A percentile compares a stretch with the other conserved stretches of the same genome.
Evolutionary conservation across 2,797 vertebrate species (phyloP).

Genomic region (Malurus leucopterus): DNA sequence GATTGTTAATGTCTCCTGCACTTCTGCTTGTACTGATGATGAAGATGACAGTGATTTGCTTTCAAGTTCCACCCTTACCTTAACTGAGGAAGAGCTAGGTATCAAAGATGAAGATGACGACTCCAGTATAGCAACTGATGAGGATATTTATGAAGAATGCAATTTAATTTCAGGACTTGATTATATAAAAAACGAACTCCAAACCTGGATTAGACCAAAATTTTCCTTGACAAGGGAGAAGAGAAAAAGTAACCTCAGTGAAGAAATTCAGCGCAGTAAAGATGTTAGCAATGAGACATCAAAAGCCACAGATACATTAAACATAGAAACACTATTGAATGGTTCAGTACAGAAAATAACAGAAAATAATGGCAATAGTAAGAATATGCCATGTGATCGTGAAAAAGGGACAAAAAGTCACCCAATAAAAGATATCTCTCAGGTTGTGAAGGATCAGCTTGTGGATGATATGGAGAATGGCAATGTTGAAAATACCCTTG

Average conservation of each 20-base stretch:
- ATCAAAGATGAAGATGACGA: slow-evolving; percentile 85
- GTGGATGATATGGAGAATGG: slow-evolving; percentile 94
- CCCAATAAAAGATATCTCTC: slow-evolving; percentile 61
- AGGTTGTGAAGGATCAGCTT: slow-evolving; percentile 72
- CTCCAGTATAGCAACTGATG: slow-evolving; percentile 84
- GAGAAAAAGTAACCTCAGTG: slow-evolving; percentile 77
- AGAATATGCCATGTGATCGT: slow-evolving; percentile 27
- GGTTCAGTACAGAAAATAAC: slow-evolving; percentile 66
- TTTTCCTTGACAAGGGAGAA: slow-evolving; percentile 78
- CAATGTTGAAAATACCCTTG: slow-evolving; percentile 80
- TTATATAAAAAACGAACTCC: slow-evolving; percentile 90
- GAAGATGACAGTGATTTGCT: slow-evolving; percentile 96
- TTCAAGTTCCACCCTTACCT: slow-evolving; percentile 94
- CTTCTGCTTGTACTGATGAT: slow-evolving; percentile 93
- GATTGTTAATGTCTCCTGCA: slow-evolving; percentile 95
- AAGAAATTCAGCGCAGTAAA: slow-evolving; percentile 81
- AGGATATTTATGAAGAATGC: slow-evolving; percentile 88
- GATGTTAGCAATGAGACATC: slow-evolving; percentile 62
- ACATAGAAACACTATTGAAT: slow-evolving; percentile 72
- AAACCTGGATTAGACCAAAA: slow-evolving; percentile 87
- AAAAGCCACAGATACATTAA: slow-evolving; percentile 65
- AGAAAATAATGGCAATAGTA: slow-evolving; percentile 76
- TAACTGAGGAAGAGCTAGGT: slow-evolving; percentile 93
- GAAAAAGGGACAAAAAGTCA: slow-evolving; percentile 65
- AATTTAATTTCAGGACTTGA: slow-evolving; percentile 85